A percentile compares a stretch with the other conserved stretches of the same genome.
Conservation (phyloP, 2,888 invertebrate species). For the Rhabditoides inermis region DNA sequence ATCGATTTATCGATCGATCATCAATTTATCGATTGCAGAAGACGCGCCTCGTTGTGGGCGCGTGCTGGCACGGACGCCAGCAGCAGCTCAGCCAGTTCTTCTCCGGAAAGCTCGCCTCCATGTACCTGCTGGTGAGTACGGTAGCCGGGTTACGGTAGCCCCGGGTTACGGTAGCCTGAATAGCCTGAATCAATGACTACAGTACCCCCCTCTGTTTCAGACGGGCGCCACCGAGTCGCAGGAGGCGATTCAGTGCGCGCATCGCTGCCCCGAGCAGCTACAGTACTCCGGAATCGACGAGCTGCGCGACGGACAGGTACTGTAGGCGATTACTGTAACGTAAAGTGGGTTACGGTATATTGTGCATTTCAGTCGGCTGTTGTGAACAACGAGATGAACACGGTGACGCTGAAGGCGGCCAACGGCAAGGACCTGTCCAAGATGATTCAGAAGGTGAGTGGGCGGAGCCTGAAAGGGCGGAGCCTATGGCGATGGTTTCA, state of each 20-base stretch:
- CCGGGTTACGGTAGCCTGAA: not conserved
- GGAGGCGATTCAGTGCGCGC: slow-evolving; percentile 68
- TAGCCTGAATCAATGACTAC: not conserved
- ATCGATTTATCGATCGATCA: not conserved
- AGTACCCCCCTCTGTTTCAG: not conserved
- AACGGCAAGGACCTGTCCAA: slow-evolving; percentile 52
- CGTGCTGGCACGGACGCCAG: slow-evolving; percentile 78
- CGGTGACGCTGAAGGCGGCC: slow-evolving; percentile 54
- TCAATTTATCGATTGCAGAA: slow-evolving; percentile 23
- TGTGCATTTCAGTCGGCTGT: slow-evolving; percentile 51
- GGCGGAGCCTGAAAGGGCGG: too few relatives aligned
- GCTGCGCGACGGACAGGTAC: slow-evolving; percentile 71
- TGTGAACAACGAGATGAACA: slow-evolving; percentile 55
- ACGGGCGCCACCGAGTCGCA: slow-evolving; percentile 62
- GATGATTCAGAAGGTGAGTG: slow-evolving; percentile 45
- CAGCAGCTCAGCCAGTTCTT: slow-evolving; percentile 82
- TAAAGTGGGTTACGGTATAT: too few relatives aligned
- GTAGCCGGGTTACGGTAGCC: not conserved
- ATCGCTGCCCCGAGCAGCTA: slow-evolving; percentile 70
- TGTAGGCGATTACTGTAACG: too few relatives aligned
- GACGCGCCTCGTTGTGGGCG: slow-evolving; percentile 85
- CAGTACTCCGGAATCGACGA: slow-evolving; percentile 62
- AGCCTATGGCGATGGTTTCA: slow-evolving; percentile 1
- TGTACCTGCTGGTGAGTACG: slow-evolving; percentile 68
- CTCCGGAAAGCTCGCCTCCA: slow-evolving; percentile 77